A percentile compares a stretch with the other conserved stretches of the same genome.
Conservation (phyloP, 2,113 vertebrate species). For the Microcebus lehilahytsara region DNA sequence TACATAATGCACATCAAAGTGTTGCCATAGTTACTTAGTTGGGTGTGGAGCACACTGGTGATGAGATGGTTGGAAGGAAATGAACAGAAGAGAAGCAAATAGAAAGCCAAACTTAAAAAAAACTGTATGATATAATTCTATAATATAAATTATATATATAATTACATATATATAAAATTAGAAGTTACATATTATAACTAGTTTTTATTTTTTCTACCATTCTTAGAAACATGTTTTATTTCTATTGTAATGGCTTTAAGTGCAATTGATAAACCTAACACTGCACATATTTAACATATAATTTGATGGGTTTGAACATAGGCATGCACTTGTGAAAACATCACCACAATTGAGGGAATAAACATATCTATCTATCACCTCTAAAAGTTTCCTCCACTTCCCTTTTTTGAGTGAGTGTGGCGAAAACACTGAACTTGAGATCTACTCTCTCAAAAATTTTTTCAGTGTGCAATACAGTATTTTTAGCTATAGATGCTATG, state of each 20-base stretch:
- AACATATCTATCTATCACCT: no score
- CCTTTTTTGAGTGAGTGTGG: not conserved
- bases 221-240: no score
- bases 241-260: no score
- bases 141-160: not conserved
- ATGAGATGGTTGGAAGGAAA: not conserved
- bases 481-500: not conserved
- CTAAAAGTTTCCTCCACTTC: no score
- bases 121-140: not conserved
- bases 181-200: not conserved
- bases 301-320: no score
- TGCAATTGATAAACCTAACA: no score
- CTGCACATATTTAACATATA: no score
- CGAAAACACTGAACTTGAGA: not conserved
- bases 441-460: not conserved
- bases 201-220: no score
- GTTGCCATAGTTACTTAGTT: not conserved
- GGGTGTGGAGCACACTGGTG: not conserved
- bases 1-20: not conserved
- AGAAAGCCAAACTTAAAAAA: not conserved
- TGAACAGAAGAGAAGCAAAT: not conserved
- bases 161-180: not conserved
- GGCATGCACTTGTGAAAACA: no score
- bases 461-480: not conserved
- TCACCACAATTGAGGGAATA: no score